Evolutionary conservation across 2,797 vertebrate species (phyloP).

Genomic region (Podargus strigoides): DNA sequence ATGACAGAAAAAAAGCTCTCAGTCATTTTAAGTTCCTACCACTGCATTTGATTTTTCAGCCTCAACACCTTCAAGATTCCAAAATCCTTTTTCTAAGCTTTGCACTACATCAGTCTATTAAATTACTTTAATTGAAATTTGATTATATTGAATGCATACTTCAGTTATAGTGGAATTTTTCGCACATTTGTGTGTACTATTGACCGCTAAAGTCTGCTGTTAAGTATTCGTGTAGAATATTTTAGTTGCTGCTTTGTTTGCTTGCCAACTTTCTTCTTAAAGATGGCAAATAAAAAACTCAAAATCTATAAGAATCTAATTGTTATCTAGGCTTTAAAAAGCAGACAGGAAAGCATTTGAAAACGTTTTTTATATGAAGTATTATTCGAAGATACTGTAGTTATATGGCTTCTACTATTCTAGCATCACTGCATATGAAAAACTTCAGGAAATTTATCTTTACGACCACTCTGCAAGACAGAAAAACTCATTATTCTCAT

Average conservation of each 20-base stretch:
- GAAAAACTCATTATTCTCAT: neutral
- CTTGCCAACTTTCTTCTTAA: neutral
- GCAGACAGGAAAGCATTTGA: neutral
- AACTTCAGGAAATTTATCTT: neutral
- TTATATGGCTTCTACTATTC: neutral
- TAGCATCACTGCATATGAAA: neutral
- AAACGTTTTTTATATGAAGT: neutral
- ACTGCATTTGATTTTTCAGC: neutral
- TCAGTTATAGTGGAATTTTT: neutral
- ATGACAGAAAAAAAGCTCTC: fast-evolving
- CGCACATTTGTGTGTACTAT: neutral
- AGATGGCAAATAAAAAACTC: neutral
- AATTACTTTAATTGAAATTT: neutral
- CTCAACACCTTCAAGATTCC: neutral
- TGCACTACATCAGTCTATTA: neutral
- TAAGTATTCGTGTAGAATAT: neutral
- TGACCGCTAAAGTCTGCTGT: neutral
- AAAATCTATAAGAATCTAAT: neutral
- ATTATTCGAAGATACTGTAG: neutral
- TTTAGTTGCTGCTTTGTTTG: neutral
- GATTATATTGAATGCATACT: neutral
- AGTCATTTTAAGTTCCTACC: neutral
- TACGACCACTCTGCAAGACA: neutral
- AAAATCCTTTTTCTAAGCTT: neutral
- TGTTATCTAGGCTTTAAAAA: neutral